Evolutionary conservation across 2,888 invertebrate genomes (phyloP).

Genomic region (Drosophila bunnanda): DNA sequence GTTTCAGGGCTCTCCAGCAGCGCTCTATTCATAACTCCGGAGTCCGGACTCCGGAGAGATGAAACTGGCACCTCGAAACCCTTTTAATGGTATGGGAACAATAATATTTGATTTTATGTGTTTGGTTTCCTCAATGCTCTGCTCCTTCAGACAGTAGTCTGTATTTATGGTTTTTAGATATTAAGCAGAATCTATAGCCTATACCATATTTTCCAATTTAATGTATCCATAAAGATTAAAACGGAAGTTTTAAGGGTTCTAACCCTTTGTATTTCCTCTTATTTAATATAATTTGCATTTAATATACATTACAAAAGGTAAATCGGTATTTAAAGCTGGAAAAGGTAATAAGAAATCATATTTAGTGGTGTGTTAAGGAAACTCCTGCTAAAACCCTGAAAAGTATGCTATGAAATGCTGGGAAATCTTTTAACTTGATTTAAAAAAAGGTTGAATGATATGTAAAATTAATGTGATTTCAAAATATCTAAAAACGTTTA

Average conservation of each 20-base stretch:
- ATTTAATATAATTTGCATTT: not conserved
- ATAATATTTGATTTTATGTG: constrained; percentile 36
- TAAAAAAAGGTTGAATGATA: not conserved
- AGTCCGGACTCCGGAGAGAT: not conserved
- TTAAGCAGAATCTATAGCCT: constrained; percentile 18
- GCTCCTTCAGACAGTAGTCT: constrained; percentile 4
- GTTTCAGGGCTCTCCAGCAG: constrained; percentile 50
- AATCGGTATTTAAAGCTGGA: not conserved
- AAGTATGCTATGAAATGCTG: not conserved
- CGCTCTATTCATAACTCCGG: constrained; percentile 29
- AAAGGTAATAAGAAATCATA: not conserved
- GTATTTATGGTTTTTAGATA: constrained; percentile 10
- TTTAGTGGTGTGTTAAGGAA: not conserved
- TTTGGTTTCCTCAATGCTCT: not conserved
- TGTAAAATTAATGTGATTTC: not conserved
- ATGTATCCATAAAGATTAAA: constrained; percentile 1
- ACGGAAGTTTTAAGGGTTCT: not conserved
- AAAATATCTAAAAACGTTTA: too few relatives aligned
- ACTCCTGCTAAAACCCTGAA: not conserved
- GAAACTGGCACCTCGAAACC: constrained; percentile 45
- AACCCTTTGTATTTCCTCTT: not conserved
- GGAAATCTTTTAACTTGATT: not conserved
- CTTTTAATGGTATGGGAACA: constrained; percentile 33
- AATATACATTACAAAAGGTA: not conserved
- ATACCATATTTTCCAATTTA: constrained; percentile 1